Percentiles rank a stretch among this genome's conserved stretches.
Evolutionary conservation across 2,888 invertebrate genomes (phyloP).

Genomic region (Desoria tigrina): DNA sequence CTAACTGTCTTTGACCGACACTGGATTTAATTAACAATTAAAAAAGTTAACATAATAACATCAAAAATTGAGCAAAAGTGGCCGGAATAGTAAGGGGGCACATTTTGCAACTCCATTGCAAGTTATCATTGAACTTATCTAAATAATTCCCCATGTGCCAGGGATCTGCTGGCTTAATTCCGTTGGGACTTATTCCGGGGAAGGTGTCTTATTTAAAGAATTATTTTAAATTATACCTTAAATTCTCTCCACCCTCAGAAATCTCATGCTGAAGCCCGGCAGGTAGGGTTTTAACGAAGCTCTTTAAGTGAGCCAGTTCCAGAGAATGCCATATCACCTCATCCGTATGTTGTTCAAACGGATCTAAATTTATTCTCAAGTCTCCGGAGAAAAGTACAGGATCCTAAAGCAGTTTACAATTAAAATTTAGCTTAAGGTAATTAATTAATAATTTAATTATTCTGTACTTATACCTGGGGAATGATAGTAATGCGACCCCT

Average conservation of each 20-base stretch:
- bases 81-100: no score
- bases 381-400: slow-evolving; percentile 92
- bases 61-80: no score
- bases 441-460: no score
- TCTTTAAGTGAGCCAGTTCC: slow-evolving; percentile 84
- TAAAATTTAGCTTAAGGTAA: neutral
- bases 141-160: no score
- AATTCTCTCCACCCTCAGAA: slow-evolving; percentile 87
- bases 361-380: slow-evolving; percentile 88
- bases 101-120: neutral
- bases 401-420: slow-evolving; percentile 80
- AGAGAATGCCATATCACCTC: slow-evolving; percentile 84
- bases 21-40: slow-evolving; percentile 22
- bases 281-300: slow-evolving; percentile 75
- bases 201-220: neutral
- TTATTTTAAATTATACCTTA: slow-evolving; percentile 53
- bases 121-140: neutral
- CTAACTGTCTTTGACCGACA: slow-evolving; percentile 51
- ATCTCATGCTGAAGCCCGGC: slow-evolving; percentile 80
- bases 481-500: slow-evolving; percentile 81
- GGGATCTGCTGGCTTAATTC: no score
- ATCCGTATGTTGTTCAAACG: slow-evolving; percentile 76
- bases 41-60: neutral
- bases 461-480: slow-evolving; percentile 56
- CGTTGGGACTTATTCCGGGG: neutral